Base-by-base conservation (phyloP, 2,797 vertebrate species). In the Threskiornis aethiopicus region DNA sequence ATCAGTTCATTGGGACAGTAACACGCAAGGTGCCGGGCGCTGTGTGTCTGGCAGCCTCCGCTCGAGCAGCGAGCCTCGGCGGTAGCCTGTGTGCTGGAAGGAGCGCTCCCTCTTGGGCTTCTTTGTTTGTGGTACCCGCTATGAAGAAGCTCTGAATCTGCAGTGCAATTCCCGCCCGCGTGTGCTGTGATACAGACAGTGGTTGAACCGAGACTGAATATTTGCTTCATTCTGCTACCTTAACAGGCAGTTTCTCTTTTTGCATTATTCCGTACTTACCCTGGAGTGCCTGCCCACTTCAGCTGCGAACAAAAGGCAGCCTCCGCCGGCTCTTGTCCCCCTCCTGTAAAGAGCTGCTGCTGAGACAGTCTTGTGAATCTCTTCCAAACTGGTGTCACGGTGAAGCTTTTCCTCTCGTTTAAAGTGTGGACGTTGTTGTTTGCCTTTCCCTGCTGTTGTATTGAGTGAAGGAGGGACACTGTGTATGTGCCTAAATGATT, bases 21-120 rank as follows among this genome's bases (percentile, higher is more conserved):
- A 46, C 29, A 41, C 1, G 0, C n/a, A 1, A 1, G 11, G 80
- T 5, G 10, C 29, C 0, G 0, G 35, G 61, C 13, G 46, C 57
- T n/a, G 69, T 0, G 1, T 62, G 64, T 13, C 59, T 54, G 75
- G 84, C 39, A n/a, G 44, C 33, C 42, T 13, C 51, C 2, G 26
- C 73, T 15, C 0, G 8, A 49, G 85, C 47, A 4, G 26, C 1
- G 12, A n/a, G 62, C 65, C 46, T 6, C 41, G 3, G 15, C 4
- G 46, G 31, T 8, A 0, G 5, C 51, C 77, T 2, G 7, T 2
- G 70, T 39, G 62, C 72, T 9, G 51, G 20, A 37, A 7, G 54
- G 31, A 72, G 21, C 0, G 13, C 8, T 71, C 21, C 87, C 59
- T 54, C 72, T 3, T 18, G 49, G 58, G 22, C 15, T 41, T 6